Evolutionary conservation across 2,113 vertebrate genomes (phyloP).

Genomic region (Periophthalmodon schlosseri): DNA sequence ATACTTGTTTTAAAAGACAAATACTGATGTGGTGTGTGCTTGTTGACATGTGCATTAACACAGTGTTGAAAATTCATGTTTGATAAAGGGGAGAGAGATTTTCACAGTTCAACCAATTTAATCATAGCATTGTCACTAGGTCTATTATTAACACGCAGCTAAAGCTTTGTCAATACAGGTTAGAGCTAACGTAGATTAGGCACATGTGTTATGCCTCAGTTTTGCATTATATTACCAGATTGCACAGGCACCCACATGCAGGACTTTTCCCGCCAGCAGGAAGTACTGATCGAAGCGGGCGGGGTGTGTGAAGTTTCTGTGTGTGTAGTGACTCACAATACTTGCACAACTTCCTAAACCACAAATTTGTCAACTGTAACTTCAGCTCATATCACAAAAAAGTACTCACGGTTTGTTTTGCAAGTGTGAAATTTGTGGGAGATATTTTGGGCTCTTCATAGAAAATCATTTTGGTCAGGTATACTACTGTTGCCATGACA

Average conservation of each 20-base stretch:
- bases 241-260: constrained; percentile 25
- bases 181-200: too few relatives aligned
- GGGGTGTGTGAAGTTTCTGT: constrained; percentile 34
- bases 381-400: neutral
- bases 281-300: constrained; percentile 35
- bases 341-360: constrained; percentile 13
- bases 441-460: neutral
- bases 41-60: too few relatives aligned
- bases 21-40: too few relatives aligned
- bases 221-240: constrained; percentile 2
- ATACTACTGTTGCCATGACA: neutral
- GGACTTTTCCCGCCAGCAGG: constrained; percentile 37
- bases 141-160: too few relatives aligned
- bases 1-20: neutral
- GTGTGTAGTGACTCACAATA: constrained; percentile 29
- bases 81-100: too few relatives aligned
- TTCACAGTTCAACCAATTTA: neutral
- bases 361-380: neutral
- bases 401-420: neutral
- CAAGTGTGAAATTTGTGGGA: neutral
- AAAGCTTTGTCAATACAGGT: too few relatives aligned
- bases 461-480: neutral
- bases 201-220: neutral
- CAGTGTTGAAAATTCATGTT: too few relatives aligned
- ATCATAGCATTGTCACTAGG: neutral